Conservation (phyloP, 1,140 invertebrate genomes). For the Camponotus floridanus region DNA sequence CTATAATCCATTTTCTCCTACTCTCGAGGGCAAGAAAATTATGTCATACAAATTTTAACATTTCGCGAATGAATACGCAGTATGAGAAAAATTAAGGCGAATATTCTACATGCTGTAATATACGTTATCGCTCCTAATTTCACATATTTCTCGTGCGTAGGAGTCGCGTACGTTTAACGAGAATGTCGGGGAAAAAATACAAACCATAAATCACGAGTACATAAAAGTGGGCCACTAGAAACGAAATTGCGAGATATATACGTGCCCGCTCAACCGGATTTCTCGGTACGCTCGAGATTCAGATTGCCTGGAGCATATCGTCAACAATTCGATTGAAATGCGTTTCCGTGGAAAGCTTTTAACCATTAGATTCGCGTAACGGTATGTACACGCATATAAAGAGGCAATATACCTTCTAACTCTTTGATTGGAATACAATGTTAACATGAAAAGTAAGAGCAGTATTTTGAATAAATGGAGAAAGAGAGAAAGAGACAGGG, state of each 20-base stretch:
- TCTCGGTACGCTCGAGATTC: conserved; percentile 46
- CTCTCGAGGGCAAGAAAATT: background rate
- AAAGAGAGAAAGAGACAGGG: too few species aligned
- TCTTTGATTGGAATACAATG: background rate
- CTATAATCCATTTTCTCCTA: background rate
- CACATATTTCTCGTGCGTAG: background rate
- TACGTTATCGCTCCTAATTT: background rate
- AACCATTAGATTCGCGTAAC: conserved; percentile 60
- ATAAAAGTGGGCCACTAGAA: conserved; percentile 55
- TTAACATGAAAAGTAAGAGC: background rate
- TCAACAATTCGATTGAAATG: conserved; percentile 56
- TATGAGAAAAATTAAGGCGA: background rate
- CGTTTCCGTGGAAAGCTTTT: conserved; percentile 67
- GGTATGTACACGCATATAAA: conserved; percentile 24
- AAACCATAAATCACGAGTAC: conserved; percentile 50
- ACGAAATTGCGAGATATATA: conserved; percentile 46
- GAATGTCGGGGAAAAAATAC: conserved; percentile 32
- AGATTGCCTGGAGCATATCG: conserved; percentile 61
- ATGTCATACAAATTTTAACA: background rate
- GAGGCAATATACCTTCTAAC: conserved; percentile 8
- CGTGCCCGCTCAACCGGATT: conserved; percentile 37
- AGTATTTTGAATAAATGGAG: background rate
- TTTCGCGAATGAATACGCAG: background rate
- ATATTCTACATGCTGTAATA: background rate
- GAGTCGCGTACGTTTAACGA: background rate